phyloP scores from a whole-genome alignment of 2,888 invertebrate genomes.

The Lucinisca nassula region DNA sequence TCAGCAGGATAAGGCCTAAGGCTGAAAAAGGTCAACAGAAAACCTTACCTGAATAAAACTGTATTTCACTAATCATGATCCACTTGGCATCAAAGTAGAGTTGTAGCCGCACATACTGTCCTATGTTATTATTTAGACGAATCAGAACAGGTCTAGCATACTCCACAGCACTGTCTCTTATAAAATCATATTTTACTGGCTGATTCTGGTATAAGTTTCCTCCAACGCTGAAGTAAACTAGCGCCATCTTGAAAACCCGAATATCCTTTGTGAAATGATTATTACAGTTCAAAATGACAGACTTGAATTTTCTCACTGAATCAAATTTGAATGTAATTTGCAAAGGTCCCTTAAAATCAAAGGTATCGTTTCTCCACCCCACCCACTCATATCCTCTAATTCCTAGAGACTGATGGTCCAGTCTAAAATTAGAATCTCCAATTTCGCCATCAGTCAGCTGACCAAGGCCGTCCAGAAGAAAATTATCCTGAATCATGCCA shows the following conservation, averaged over 20 bases:
- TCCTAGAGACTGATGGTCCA: slow-evolving; percentile 90
- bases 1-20: too few relatives aligned
- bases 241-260: slow-evolving; percentile 94
- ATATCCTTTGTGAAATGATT: slow-evolving; percentile 96
- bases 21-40: too few relatives aligned
- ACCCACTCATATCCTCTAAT: slow-evolving; percentile 95
- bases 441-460: slow-evolving; percentile 94
- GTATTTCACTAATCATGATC: slow-evolving; percentile 96
- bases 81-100: slow-evolving; percentile 94
- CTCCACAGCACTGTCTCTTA: slow-evolving; percentile 94
- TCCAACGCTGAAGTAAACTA: slow-evolving; percentile 93
- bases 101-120: slow-evolving; percentile 93
- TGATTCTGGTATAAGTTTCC: slow-evolving; percentile 94
- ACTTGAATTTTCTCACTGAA: slow-evolving; percentile 94
- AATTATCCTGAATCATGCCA: slow-evolving; percentile 90
- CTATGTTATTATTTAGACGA: slow-evolving; percentile 94
- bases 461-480: slow-evolving; percentile 93
- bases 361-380: slow-evolving; percentile 92
- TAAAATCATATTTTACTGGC: slow-evolving; percentile 91
- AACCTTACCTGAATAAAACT: slow-evolving; percentile 94
- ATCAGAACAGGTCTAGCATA: slow-evolving; percentile 94
- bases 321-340: slow-evolving; percentile 96
- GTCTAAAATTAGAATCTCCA: slow-evolving; percentile 93
- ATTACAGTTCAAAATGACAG: slow-evolving; percentile 94
- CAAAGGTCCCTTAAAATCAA: slow-evolving; percentile 91